A percentile compares a stretch with the other conserved stretches of the same genome.
These are phyloP conservation scores for Digitonthophagus gazella DNA, from an alignment of 2,888 invertebrate species.

Conservation along the genomic window DNA sequence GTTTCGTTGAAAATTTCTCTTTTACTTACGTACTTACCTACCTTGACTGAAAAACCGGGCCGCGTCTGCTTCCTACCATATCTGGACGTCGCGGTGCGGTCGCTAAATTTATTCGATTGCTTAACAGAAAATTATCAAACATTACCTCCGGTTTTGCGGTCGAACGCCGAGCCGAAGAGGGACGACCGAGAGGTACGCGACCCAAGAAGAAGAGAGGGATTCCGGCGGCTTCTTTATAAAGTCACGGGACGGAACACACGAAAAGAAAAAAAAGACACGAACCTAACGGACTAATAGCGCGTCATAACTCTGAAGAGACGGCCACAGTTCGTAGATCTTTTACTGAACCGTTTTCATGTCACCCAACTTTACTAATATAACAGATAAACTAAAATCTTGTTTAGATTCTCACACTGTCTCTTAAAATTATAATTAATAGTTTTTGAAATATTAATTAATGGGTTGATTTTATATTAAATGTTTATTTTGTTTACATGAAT, in stretches of 20 bases:
- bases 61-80: not conserved
- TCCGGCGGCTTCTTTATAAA: not conserved
- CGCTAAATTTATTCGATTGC: constrained; percentile 5
- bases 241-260: constrained; percentile 3
- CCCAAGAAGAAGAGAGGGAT: not conserved
- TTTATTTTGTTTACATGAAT: too few species aligned
- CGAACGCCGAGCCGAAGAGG: not conserved
- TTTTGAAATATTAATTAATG: too few species aligned
- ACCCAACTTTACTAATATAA: not conserved
- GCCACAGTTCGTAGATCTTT: constrained; percentile 18
- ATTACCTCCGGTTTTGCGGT: constrained; percentile 10
- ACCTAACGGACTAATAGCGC: constrained; percentile 17
- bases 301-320: constrained; percentile 18
- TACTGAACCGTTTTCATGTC: constrained; percentile 4
- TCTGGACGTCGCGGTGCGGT: not conserved
- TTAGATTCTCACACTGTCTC: too few species aligned
- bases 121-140: constrained; percentile 10
- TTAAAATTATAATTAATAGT: not conserved
- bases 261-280: constrained; percentile 9
- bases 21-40: too few species aligned
- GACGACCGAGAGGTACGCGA: not conserved
- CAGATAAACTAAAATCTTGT: too few species aligned
- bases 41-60: not conserved
- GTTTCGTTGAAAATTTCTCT: not conserved
- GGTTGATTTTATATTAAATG: too few species aligned